Conservation (phyloP, 2,888 invertebrate species). For the Mactromeris polynyma region DNA sequence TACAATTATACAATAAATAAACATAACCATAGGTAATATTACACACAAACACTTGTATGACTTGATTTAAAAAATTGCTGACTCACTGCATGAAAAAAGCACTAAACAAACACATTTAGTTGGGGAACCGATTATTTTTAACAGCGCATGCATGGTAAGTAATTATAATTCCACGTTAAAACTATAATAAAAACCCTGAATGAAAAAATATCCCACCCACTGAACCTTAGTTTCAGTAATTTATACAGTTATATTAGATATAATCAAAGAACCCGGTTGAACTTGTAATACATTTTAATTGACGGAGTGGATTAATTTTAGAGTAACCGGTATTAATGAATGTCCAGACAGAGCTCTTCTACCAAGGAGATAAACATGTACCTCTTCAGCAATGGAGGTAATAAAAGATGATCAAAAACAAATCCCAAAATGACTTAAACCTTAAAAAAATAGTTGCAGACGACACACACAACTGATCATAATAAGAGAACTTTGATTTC, state of each 20-base stretch:
- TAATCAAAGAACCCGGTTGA: neutral
- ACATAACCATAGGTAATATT: neutral
- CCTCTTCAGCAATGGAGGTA: neutral
- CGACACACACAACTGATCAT: neutral
- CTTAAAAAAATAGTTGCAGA: neutral
- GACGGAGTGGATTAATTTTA: too few relatives aligned
- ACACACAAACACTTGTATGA: neutral
- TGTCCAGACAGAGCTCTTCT: neutral
- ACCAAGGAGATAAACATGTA: neutral
- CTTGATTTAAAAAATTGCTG: neutral
- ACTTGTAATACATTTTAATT: too few relatives aligned
- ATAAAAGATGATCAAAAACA: neutral
- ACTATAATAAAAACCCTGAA: neutral
- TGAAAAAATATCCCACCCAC: neutral
- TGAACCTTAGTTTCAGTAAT: neutral
- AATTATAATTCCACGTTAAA: too few relatives aligned
- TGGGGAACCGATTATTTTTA: neutral
- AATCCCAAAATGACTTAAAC: neutral
- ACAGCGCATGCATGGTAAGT: neutral
- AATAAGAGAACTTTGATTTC: neutral
- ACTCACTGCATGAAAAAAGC: neutral
- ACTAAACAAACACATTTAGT: neutral
- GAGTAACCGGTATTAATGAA: neutral
- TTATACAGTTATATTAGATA: neutral
- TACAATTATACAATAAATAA: constrained; percentile 16